phyloP scores from a whole-genome alignment of 2,888 invertebrate species.

The Spicauda simplicius region DNA sequence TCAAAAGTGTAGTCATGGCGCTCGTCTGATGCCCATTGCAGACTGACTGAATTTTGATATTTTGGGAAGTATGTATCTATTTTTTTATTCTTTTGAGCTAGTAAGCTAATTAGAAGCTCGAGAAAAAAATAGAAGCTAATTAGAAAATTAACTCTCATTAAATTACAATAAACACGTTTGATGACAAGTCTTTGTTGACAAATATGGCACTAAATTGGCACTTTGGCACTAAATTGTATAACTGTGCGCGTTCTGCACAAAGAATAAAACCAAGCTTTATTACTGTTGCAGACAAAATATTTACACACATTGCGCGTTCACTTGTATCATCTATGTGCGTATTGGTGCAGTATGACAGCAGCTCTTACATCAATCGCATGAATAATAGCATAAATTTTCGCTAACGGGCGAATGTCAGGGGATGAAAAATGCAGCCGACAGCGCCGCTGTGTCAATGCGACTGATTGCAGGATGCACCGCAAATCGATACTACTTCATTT shows the following conservation, averaged over 20 bases:
- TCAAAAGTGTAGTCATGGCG: constrained; percentile 53
- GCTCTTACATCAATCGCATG: constrained; percentile 19
- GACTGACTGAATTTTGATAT: constrained; percentile 8
- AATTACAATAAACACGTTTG: no score
- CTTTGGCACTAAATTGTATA: no score
- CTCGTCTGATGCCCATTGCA: constrained; percentile 39
- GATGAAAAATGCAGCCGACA: constrained; percentile 51
- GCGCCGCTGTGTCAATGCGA: constrained; percentile 46
- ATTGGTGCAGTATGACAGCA: constrained; percentile 17
- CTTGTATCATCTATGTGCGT: neutral
- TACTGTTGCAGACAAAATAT: no score
- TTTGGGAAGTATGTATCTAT: constrained; percentile 1
- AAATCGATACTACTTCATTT: constrained; percentile 51
- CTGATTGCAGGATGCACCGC: constrained; percentile 49
- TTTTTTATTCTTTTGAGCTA: no score
- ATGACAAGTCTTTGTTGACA: no score
- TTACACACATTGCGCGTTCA: neutral
- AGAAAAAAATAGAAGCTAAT: no score
- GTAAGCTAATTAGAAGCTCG: no score
- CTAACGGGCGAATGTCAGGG: constrained; percentile 53
- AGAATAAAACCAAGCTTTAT: no score
- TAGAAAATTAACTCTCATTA: no score
- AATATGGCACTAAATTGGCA: no score
- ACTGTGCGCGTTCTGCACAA: no score
- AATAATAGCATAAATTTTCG: constrained; percentile 40